Evolutionary conservation across 2,888 invertebrate species (phyloP).

Genomic region (Trichacis sp.): DNA sequence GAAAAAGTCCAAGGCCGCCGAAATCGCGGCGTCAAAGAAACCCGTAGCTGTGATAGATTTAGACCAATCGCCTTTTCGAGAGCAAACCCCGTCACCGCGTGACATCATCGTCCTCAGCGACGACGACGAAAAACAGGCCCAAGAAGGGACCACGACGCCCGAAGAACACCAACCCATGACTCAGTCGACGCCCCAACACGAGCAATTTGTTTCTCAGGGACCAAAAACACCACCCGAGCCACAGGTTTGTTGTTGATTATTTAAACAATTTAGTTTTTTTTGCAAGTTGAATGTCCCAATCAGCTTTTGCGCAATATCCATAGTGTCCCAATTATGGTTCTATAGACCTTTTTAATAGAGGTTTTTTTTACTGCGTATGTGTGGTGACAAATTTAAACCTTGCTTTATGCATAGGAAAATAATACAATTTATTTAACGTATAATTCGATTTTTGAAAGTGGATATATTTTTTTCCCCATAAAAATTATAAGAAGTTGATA

Average conservation of each 20-base stretch:
- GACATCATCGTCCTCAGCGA: conserved; percentile 88
- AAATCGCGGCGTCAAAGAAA: conserved; percentile 74
- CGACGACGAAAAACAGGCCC: conserved; percentile 71
- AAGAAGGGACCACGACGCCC: conserved; percentile 49
- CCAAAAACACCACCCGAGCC: conserved; percentile 84
- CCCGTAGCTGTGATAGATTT: conserved; percentile 89
- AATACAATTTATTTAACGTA: too few relatives aligned
- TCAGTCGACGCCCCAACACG: conserved; percentile 55
- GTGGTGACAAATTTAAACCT: too few relatives aligned
- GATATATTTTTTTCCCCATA: too few relatives aligned
- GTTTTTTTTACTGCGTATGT: too few relatives aligned
- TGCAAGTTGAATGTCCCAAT: too few relatives aligned
- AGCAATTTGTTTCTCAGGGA: conserved; percentile 69
- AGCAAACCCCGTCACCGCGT: conserved; percentile 83
- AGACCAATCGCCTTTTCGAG: conserved; percentile 87
- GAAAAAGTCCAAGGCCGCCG: conserved; percentile 65
- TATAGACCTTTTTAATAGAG: too few relatives aligned
- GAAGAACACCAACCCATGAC: conserved; percentile 55
- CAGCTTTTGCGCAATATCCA: too few relatives aligned
- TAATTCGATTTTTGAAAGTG: too few relatives aligned
- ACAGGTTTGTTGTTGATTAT: neutral
- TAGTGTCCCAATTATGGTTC: too few relatives aligned
- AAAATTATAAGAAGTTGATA: too few relatives aligned
- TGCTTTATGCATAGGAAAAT: too few relatives aligned
- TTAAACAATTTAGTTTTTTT: neutral